A percentile compares a stretch with the other conserved stretches of the same genome.
phyloP scores from a whole-genome alignment of 2,888 invertebrate species.

The Neocrepidodera transversa region DNA sequence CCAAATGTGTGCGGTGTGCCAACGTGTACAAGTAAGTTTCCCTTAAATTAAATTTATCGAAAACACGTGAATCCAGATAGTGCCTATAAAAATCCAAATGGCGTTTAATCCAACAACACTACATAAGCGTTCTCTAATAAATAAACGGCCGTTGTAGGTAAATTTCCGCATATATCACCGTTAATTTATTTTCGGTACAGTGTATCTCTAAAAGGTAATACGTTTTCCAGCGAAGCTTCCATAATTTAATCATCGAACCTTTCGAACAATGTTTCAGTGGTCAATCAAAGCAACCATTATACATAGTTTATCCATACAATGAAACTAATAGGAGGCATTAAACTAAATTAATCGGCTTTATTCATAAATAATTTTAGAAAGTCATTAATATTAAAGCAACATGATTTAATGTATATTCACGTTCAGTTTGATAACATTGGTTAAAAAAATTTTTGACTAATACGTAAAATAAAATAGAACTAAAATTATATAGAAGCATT shows the following conservation, averaged over 20 bases:
- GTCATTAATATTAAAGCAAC: too few relatives aligned
- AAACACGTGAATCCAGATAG: too few relatives aligned
- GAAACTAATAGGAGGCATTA: background rate
- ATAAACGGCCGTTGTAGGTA: background rate
- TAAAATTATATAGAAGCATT: too few relatives aligned
- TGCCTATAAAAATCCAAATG: too few relatives aligned
- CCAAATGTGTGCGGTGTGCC: constrained; percentile 76
- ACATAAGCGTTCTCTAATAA: background rate
- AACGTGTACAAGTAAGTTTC: constrained; percentile 68
- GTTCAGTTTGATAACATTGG: too few relatives aligned
- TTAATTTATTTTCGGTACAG: constrained; percentile 4
- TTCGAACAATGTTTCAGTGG: background rate
- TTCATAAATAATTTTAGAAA: too few relatives aligned
- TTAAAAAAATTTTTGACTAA: too few relatives aligned
- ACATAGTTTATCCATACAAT: too few relatives aligned
- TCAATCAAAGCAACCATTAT: constrained; percentile 6
- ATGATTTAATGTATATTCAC: too few relatives aligned
- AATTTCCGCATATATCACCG: background rate
- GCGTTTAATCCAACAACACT: too few relatives aligned
- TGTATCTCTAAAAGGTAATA: too few relatives aligned
- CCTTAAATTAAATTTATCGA: constrained; percentile 23
- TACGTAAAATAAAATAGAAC: too few relatives aligned
- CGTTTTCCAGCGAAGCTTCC: background rate
- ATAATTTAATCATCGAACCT: constrained; percentile 9
- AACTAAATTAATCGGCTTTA: background rate